A percentile compares a stretch with the other conserved stretches of the same genome.
Evolutionary conservation across 2,797 vertebrate genomes (phyloP).

Genomic region (Gymnoscopelus braueri): DNA sequence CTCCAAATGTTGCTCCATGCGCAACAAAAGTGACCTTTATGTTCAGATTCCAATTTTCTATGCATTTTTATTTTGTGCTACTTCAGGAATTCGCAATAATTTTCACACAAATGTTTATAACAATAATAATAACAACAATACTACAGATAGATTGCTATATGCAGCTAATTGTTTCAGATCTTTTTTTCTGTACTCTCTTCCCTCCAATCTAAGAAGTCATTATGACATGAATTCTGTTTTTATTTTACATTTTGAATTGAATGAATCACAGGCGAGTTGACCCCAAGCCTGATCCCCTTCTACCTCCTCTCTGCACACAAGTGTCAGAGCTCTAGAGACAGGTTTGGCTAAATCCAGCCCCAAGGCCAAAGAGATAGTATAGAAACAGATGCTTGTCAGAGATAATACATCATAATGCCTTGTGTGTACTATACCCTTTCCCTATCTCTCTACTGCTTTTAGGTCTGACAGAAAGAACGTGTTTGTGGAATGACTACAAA

Average conservation of each 20-base stretch:
- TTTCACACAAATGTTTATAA: too few species aligned
- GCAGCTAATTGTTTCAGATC: too few species aligned
- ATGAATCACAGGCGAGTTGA: too few species aligned
- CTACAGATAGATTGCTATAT: too few species aligned
- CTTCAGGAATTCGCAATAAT: too few species aligned
- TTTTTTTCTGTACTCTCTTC: too few species aligned
- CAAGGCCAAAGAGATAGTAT: slow-evolving; percentile 37
- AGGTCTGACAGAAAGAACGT: slow-evolving; percentile 44
- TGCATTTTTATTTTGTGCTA: too few species aligned
- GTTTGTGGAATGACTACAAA: slow-evolving; percentile 37
- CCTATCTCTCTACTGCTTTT: slow-evolving; percentile 11
- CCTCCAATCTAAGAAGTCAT: too few species aligned
- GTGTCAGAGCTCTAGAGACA: slow-evolving; percentile 35
- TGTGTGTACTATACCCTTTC: slow-evolving; percentile 41
- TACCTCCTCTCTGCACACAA: slow-evolving; percentile 6
- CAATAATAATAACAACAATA: too few species aligned
- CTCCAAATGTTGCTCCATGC: neutral
- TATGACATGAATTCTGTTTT: too few species aligned
- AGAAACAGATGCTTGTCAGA: slow-evolving; percentile 59
- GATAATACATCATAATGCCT: slow-evolving; percentile 44
- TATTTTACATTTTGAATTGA: too few species aligned
- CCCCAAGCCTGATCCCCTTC: neutral
- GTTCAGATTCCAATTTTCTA: too few species aligned
- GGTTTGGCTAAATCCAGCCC: slow-evolving; percentile 55
- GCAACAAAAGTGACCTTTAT: neutral